Conservation (phyloP, 2,888 invertebrate genomes). For the Apantesis nais region DNA sequence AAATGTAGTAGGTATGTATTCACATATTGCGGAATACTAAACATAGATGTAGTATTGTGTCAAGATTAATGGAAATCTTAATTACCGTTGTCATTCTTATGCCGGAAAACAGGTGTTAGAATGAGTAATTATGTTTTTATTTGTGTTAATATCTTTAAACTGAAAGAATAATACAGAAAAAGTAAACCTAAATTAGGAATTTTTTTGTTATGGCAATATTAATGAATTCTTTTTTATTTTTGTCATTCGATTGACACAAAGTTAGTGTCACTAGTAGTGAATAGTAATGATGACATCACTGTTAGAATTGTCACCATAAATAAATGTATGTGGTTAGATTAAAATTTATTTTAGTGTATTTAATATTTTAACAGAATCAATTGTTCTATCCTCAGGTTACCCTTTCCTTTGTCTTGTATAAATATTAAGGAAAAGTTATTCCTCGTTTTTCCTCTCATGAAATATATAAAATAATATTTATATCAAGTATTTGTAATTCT, state of each 20-base stretch:
- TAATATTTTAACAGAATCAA: no score
- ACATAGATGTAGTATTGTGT: not conserved
- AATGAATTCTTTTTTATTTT: not conserved
- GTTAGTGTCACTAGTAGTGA: not conserved
- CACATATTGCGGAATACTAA: not conserved
- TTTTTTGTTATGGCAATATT: not conserved
- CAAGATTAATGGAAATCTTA: not conserved
- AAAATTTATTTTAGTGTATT: no score
- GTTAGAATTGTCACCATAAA: not conserved
- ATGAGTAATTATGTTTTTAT: conserved; percentile 3
- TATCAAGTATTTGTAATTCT: not conserved
- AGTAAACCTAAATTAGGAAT: not conserved
- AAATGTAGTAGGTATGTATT: not conserved
- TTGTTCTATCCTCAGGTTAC: no score
- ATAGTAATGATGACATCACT: not conserved
- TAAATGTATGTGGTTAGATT: not conserved
- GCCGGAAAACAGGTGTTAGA: not conserved
- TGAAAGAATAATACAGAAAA: not conserved
- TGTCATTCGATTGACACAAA: not conserved
- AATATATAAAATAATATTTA: not conserved
- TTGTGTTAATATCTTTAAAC: not conserved
- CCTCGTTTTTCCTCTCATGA: not conserved
- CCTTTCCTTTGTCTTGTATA: no score
- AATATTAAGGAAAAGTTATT: not conserved
- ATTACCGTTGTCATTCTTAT: not conserved